Base-by-base conservation (phyloP, 2,797 vertebrate species). In the Petrocephalus sullivani region DNA sequence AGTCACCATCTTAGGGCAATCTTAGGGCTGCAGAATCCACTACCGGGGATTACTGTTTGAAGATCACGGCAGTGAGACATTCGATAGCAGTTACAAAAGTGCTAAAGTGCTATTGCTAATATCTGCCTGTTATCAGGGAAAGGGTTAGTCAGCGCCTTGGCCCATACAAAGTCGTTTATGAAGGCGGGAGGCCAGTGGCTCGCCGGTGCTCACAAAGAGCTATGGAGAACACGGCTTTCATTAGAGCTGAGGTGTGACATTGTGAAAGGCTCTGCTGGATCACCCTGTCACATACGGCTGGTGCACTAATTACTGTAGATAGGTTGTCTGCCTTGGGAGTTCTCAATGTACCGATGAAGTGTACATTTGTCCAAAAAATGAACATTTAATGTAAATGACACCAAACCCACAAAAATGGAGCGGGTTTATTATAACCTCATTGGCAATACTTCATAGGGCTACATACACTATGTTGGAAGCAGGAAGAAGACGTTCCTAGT, bases 401-500 rank as follows among this genome's bases (percentile, higher is more conserved):
- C 49, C 81, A 83, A 81, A 46, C 6, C 75, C 75, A 9, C 7
- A 61, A 10, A 49, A 54, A 53, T 41, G 12, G 0, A 87, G 12
- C 41, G 56, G 53, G 14, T 12, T 71, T 37, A 21, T 46, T 54
- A 33, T 75, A 21, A 12, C 9, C 19, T 53, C 10, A 78, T 37
- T 19, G 37, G 16, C 23, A 78, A 78, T 19, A n/a, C 61, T 78
- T 53, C 37, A 87, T 9, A 58, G 4, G 53, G 33, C 9, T 21
- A 46, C 41, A 4, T 87, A 57, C 7, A 28, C 33, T 28, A 54
- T 61, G 56, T 67, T 49, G 84, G 87, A 60, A 88, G 41, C 86
- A 89, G 87, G 23, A 88, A 46, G 64, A 84, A 88, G 88, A 91
- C 75, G 57, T 91, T 87, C 93, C 91, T 90, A 60, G 81, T 56